Conservation (phyloP, 2,888 invertebrate species). For the Eretmocerus hayati region DNA sequence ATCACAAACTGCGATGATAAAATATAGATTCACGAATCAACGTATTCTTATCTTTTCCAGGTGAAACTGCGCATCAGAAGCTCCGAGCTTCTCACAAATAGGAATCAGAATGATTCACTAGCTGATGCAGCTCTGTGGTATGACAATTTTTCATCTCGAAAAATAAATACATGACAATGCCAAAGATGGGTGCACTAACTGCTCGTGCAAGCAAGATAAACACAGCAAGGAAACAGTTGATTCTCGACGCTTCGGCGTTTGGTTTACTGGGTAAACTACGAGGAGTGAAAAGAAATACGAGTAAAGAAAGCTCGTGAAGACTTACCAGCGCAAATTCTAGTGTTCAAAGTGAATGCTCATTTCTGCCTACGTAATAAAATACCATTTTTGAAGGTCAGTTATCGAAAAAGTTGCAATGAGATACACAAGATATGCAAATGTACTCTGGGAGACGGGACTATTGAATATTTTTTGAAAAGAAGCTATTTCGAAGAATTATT, state of each 20-base stretch:
- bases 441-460: no score
- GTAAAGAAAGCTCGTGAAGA: no score
- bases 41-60: conserved; percentile 9
- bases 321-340: no score
- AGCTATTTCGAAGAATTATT: no score
- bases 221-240: background rate
- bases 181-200: conserved; percentile 1
- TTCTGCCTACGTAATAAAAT: no score
- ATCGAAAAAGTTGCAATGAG: no score
- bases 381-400: no score
- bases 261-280: no score
- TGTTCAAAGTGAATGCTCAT: no score
- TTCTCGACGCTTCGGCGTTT: background rate
- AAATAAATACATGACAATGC: background rate
- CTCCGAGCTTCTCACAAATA: conserved; percentile 22
- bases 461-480: no score
- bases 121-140: conserved; percentile 3
- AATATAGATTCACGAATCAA: background rate
- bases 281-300: no score
- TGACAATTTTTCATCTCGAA: background rate
- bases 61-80: conserved; percentile 23
- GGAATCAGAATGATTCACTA: conserved; percentile 14
- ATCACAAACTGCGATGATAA: background rate
- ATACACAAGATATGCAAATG: no score
- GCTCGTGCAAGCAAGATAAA: background rate